These are phyloP conservation scores for Drosophila histrio DNA, from an alignment of 2,888 invertebrate species.

Conservation along the genomic window DNA sequence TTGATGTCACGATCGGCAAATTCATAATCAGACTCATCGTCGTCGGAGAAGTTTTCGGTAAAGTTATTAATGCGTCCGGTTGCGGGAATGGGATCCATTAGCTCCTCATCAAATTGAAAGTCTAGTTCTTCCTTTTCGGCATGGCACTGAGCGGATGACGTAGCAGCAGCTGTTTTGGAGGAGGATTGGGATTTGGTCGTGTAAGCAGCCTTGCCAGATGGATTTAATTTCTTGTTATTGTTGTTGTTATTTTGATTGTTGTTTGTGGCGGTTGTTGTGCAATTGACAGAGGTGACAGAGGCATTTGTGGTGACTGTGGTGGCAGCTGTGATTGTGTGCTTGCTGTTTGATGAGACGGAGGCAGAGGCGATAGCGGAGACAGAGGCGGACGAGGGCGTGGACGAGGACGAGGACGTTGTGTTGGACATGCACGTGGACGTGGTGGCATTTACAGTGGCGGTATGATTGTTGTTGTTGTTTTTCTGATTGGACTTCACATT, in stretches of 20 bases:
- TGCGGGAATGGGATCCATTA: conserved; percentile 88
- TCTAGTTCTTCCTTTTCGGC: conserved; percentile 93
- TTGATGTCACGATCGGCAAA: conserved; percentile 96
- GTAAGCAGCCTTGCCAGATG: conserved; percentile 74
- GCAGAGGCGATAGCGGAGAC: conserved; percentile 52
- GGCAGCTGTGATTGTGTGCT: conserved; percentile 39
- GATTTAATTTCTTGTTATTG: conserved; percentile 35
- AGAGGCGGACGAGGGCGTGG: conserved; percentile 51
- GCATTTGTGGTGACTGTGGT: conserved; percentile 21
- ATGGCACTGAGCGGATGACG: conserved; percentile 80
- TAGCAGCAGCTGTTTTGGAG: conserved; percentile 80
- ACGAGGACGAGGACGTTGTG: conserved; percentile 30
- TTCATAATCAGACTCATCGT: conserved; percentile 93
- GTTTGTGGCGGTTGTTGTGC: conserved; percentile 32
- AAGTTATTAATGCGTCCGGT: conserved; percentile 92
- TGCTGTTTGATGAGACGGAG: conserved; percentile 48
- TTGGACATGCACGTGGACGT: conserved; percentile 50
- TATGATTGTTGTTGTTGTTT: conserved; percentile 45
- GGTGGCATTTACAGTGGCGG: conserved; percentile 47
- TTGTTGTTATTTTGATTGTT: conserved; percentile 42
- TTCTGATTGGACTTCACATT: conserved; percentile 51
- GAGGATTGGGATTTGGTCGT: conserved; percentile 77
- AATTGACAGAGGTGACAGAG: conserved; percentile 17
- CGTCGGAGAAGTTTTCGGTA: conserved; percentile 91
- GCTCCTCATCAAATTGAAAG: conserved; percentile 98